phyloP scores from a whole-genome alignment of 2,113 vertebrate species.

The Nettapus auritus region DNA sequence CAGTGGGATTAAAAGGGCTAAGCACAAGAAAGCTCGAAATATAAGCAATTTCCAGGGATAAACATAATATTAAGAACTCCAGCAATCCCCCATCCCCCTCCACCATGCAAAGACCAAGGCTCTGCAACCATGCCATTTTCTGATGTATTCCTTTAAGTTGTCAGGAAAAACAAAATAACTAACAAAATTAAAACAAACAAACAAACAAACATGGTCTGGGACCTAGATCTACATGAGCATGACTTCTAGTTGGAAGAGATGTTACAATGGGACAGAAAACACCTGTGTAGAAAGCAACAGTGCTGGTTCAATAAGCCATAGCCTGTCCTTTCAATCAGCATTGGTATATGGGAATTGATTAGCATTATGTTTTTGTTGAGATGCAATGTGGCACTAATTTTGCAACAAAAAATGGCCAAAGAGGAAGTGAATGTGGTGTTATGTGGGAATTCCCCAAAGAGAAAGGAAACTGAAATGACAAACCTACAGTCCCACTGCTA shows the following conservation, averaged over 20 bases:
- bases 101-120: not conserved
- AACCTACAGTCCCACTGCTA: not conserved
- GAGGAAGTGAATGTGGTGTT: not conserved
- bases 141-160: not conserved
- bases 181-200: too few relatives aligned
- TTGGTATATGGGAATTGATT: not conserved
- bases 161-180: not conserved
- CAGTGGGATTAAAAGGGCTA: constrained; percentile 33
- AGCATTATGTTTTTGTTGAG: not conserved
- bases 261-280: not conserved
- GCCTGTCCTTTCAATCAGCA: not conserved
- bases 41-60: constrained; percentile 54
- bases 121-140: not conserved
- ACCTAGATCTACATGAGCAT: not conserved
- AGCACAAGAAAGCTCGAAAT: constrained; percentile 49
- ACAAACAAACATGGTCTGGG: not conserved
- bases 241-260: not conserved
- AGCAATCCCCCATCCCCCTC: not conserved
- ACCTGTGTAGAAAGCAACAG: not conserved
- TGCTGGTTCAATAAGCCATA: not conserved
- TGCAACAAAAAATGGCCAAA: not conserved
- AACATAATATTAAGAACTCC: constrained; percentile 10
- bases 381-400: not conserved
- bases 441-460: not conserved
- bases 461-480: not conserved